Base-by-base conservation (phyloP, 1,140 invertebrate species). In the Drosophila truncata region DNA sequence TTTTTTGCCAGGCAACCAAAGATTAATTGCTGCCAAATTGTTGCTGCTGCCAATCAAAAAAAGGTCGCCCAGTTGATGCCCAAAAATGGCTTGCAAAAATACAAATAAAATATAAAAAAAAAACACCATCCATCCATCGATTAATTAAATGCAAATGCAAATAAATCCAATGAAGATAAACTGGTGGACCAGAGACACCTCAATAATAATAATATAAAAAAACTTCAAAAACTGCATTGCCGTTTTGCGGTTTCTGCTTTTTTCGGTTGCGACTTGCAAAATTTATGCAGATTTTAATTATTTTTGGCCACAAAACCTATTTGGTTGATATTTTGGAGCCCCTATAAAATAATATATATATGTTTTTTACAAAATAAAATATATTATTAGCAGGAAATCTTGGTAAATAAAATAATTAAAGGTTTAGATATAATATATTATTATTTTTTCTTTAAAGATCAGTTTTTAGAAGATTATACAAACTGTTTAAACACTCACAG, bases 111-210 rank as follows among this genome's bases (percentile, higher is more conserved):
- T 23, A 59, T 47, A 81, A 73, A 76, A 25, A 37, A 37, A 27
- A 60, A 54, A 76, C 75, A 74, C 81, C 71, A 42, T 7, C 20
- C 7, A 46, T 25, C 23, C 16, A 47, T 47, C 63, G 66, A 83
- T 87, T 87, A 87, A 82, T 87, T 87, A 87, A 88, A 86, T 87
- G 83, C 83, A 82, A 86, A 86, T 86, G 79, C 74, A 86, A 80
- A 86, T 80, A 87, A 83, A 80, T 87, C 77, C 86, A 83, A 66
- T 66, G 71, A 58, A 60, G 72, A 59, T 59, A 49, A 72, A 71
- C 69, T 76, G 41, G 50, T 69, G 39, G 54, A 55, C 41, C 23
- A 49, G 59, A 71, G 71, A 65, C 57, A 64, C 49, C 69, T 73
- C 76, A 42, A 80, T 4, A 59, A 65, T 50, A 50, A 23, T 50